Conservation (phyloP, 2,888 invertebrate species). For the Dicyrtomina minuta region DNA sequence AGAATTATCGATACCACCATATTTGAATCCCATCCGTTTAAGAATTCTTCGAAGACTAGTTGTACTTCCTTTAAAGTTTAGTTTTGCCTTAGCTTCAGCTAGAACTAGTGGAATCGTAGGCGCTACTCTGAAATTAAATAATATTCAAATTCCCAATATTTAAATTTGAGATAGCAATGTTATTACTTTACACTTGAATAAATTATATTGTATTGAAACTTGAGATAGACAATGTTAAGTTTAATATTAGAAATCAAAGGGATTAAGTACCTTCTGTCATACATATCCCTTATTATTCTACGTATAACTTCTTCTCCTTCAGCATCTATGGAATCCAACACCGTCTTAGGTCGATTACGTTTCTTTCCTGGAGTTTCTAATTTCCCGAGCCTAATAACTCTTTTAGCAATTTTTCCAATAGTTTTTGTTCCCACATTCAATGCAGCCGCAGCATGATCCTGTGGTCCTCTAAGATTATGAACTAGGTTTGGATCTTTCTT, state of each 20-base stretch:
- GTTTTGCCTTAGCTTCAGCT: constrained; percentile 42
- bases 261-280: constrained; percentile 42
- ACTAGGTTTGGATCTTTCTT: constrained; percentile 47
- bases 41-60: constrained; percentile 50
- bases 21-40: constrained; percentile 49
- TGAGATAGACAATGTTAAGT: too few species aligned
- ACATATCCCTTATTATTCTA: constrained; percentile 44
- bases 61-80: constrained; percentile 48
- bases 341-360: constrained; percentile 39
- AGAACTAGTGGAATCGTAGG: constrained; percentile 47
- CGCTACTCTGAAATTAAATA: constrained; percentile 41
- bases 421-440: constrained; percentile 48
- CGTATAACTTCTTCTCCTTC: constrained; percentile 46
- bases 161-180: background rate
- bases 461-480: constrained; percentile 46
- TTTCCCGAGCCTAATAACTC: constrained; percentile 44
- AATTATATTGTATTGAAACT: too few species aligned
- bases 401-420: constrained; percentile 50
- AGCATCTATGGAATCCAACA: constrained; percentile 46
- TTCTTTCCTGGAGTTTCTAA: constrained; percentile 45
- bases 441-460: constrained; percentile 48
- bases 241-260: background rate
- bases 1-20: constrained; percentile 28
- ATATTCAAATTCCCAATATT: too few species aligned
- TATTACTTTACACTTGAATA: too few species aligned